Percentiles rank a stretch among this genome's conserved stretches.
These are phyloP conservation scores for Grantiella picta DNA, from an alignment of 2,113 vertebrate genomes.

Conservation along the genomic window DNA sequence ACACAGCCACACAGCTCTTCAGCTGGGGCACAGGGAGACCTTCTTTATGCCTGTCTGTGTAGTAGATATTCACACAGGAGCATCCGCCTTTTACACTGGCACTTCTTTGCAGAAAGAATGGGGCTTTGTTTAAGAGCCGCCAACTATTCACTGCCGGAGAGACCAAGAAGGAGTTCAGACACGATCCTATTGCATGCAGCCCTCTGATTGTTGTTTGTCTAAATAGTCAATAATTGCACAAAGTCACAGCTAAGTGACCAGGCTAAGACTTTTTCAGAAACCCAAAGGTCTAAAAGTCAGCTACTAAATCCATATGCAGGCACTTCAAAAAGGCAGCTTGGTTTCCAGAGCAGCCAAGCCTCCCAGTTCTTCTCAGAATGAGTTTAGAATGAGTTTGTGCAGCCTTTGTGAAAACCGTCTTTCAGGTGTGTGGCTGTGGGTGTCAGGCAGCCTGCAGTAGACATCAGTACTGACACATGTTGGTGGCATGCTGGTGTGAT, in stretches of 20 bases:
- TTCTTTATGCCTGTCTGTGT: constrained; percentile 5
- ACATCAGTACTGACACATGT: background rate
- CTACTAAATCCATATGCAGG: background rate
- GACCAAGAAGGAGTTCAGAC: constrained; percentile 34
- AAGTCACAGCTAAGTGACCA: background rate
- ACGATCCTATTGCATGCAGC: background rate
- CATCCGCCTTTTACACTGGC: background rate
- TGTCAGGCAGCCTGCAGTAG: background rate
- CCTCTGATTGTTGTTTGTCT: background rate
- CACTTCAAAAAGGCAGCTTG: background rate
- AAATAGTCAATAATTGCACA: background rate
- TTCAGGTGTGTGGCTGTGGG: background rate
- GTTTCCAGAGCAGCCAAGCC: background rate
- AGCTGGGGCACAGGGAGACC: background rate
- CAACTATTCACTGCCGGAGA: background rate
- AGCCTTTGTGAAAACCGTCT: background rate
- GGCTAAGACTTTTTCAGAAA: constrained; percentile 7
- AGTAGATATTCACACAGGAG: constrained; percentile 19
- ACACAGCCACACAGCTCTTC: background rate
- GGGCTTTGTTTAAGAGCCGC: constrained; percentile 13
- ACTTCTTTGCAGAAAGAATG: constrained; percentile 27
- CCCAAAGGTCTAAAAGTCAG: background rate
- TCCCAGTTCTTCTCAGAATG: background rate
- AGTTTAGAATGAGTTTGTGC: background rate
- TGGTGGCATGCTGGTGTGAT: background rate